Base-by-base conservation (phyloP, 2,888 invertebrate species). In the Drosophila limbata region DNA sequence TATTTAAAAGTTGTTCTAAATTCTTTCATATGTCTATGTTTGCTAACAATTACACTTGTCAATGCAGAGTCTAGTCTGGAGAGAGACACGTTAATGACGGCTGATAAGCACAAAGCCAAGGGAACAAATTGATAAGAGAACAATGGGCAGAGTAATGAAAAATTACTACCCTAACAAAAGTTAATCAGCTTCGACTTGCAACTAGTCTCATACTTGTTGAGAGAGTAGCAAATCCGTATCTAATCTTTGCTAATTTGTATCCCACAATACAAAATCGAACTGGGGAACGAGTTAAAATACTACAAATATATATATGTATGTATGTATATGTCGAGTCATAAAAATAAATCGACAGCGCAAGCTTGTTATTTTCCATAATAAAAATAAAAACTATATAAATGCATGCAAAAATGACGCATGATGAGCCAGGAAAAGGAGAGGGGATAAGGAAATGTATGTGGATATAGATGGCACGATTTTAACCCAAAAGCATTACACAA, bases 331-430 rank as follows among this genome's bases (percentile, higher is more conserved):
- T 39, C 44, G 65, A 61, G 69, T 51, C 71, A 59, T 84, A 86
- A 84, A 87, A 87, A 69, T 61, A 72, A 84, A 82, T 84, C 72
- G 73, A 74, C 69, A 84, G 83, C 69, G 61, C 72, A 80, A 88
- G 72, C 80, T 80, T 80, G 77, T 80, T 85, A 79, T 73, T 85
- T 74, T 69, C 68, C 61, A 69, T 85, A 81, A 72, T 85, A 85
- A 85, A 85, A 73, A 79, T 79, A 76, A 72, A 65, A 57, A 77
- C 68, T 66, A 67, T 57, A 80, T 69, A 77, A 77, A 72, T 67
- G 74, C 72, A 84, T 81, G 69, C 66, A 81, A 69, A 79, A 69
- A 63, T 60, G 56, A 60, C 39, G 53, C 63, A 57, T 52, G 69
- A 48, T 60, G 39, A 21, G 21, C 13, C 5, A 42, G 35, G 40